Percentiles rank a stretch among this genome's conserved stretches.
phyloP scores from a whole-genome alignment of 1,140 invertebrate genomes.

The Chrysoperla carnea region DNA sequence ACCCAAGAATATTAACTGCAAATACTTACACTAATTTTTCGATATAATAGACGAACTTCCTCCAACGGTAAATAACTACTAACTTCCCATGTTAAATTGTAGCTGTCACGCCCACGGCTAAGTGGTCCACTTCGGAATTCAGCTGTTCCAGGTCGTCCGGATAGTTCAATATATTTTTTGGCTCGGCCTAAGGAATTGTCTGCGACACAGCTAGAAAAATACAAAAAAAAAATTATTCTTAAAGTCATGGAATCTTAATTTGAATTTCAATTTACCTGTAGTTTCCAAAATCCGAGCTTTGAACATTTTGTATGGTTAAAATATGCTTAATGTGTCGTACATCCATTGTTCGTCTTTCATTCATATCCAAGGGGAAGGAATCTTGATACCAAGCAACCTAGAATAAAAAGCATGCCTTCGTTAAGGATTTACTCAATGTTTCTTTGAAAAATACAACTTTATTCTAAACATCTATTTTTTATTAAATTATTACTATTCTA shows the following conservation, averaged over 20 bases:
- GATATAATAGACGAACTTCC: slow-evolving; percentile 33
- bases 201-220: slow-evolving; percentile 24
- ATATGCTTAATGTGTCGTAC: slow-evolving; percentile 30
- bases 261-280: slow-evolving; percentile 13
- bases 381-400: slow-evolving; percentile 39
- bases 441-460: too few species aligned
- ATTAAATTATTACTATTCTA: too few species aligned
- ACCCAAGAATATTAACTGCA: too few species aligned
- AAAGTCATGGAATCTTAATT: not conserved
- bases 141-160: slow-evolving; percentile 27
- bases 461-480: too few species aligned
- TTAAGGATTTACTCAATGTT: too few species aligned
- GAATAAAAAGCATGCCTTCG: too few species aligned
- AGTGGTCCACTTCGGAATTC: slow-evolving; percentile 25
- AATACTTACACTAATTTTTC: slow-evolving; percentile 26
- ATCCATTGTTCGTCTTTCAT: slow-evolving; percentile 32
- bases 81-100: slow-evolving; percentile 35
- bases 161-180: slow-evolving; percentile 29
- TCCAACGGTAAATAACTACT: slow-evolving; percentile 32
- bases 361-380: slow-evolving; percentile 33
- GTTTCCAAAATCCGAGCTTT: slow-evolving; percentile 35
- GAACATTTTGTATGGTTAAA: slow-evolving; percentile 31
- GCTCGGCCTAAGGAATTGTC: slow-evolving; percentile 27
- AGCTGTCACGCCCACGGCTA: slow-evolving; percentile 24
- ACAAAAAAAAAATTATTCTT: not conserved